Evolutionary conservation across 2,113 vertebrate genomes (phyloP).

Genomic region (Probosciger aterrimus): DNA sequence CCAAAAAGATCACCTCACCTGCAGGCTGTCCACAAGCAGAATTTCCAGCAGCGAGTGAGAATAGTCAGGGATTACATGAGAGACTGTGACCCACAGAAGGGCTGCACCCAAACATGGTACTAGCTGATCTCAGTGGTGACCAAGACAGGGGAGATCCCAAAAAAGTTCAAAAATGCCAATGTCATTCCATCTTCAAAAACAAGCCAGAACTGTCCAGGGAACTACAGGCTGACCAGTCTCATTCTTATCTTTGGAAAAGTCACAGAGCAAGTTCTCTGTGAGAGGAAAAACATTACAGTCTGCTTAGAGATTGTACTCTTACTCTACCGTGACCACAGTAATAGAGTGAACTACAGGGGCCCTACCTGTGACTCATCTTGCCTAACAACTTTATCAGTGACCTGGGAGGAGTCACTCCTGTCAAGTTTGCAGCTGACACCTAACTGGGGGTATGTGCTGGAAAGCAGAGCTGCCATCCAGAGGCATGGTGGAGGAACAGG

Average conservation of each 20-base stretch:
- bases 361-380: not conserved
- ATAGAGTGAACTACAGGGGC: not conserved
- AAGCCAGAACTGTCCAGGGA: not conserved
- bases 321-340: not conserved
- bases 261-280: not conserved
- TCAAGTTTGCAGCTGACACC: not conserved
- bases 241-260: not conserved
- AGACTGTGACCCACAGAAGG: not conserved
- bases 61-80: not conserved
- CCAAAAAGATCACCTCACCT: not conserved
- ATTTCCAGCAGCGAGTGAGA: not conserved
- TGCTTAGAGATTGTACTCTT: not conserved
- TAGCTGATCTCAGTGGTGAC: not conserved
- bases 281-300: not conserved
- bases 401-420: not conserved
- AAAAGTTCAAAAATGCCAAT: not conserved
- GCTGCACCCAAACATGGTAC: not conserved
- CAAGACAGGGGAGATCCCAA: not conserved
- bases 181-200: not conserved
- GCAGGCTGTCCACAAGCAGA: rapidly evolving
- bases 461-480: not conserved
- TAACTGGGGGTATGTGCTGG: rapidly evolving
- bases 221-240: not conserved
- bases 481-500: not conserved
- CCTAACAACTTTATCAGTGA: not conserved